phyloP scores from a whole-genome alignment of 2,888 invertebrate species.

The Euproctis similis region DNA sequence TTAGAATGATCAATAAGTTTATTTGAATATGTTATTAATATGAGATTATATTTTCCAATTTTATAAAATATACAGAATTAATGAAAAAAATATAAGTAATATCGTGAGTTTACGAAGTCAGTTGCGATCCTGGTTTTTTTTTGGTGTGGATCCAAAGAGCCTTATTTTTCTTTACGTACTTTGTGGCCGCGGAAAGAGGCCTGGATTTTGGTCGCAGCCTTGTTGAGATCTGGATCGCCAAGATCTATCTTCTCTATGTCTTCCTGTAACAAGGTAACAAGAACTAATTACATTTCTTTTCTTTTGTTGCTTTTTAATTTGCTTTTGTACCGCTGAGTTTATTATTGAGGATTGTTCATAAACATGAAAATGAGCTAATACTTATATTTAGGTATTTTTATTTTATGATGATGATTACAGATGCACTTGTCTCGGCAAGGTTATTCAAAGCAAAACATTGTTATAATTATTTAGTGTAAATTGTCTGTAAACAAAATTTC shows the following conservation, averaged over 20 bases:
- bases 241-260: constrained; percentile 91
- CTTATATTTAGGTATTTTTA: too few species aligned
- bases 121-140: constrained; percentile 27
- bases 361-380: too few species aligned
- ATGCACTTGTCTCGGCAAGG: too few species aligned
- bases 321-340: neutral
- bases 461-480: too few species aligned
- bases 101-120: constrained; percentile 38
- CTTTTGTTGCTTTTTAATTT: neutral
- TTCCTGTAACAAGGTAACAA: constrained; percentile 49
- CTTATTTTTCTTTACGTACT: constrained; percentile 84
- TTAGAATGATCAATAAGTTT: too few species aligned
- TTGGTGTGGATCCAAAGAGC: constrained; percentile 24
- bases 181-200: constrained; percentile 94
- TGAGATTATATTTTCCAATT: too few species aligned
- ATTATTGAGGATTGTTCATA: too few species aligned
- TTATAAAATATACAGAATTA: too few species aligned
- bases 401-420: too few species aligned
- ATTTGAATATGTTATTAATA: too few species aligned
- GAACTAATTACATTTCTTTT: neutral
- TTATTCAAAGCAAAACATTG: too few species aligned
- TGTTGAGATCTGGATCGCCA: constrained; percentile 89
- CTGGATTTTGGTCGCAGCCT: constrained; percentile 94
- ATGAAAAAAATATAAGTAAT: constrained; percentile 1
- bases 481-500: too few species aligned